These are phyloP conservation scores for Condylostylus longicornis DNA, from an alignment of 1,140 invertebrate genomes.

Conservation along the genomic window DNA sequence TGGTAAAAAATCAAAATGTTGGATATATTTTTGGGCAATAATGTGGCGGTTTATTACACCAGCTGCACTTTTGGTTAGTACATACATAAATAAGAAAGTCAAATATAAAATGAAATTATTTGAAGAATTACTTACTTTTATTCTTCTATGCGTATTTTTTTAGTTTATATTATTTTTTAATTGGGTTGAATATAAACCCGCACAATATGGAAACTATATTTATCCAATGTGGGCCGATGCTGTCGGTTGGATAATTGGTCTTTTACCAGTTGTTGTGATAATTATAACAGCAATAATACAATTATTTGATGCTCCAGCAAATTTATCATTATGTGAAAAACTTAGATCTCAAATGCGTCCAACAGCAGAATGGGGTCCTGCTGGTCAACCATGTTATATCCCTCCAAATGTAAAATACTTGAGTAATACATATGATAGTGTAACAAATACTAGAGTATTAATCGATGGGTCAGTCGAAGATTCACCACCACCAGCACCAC, in stretches of 20 bases:
- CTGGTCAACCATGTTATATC: constrained; percentile 27
- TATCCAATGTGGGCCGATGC: constrained; percentile 64
- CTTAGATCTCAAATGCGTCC: constrained; percentile 18
- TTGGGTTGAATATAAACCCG: constrained; percentile 64
- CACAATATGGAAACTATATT: constrained; percentile 53
- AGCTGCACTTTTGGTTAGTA: constrained; percentile 46
- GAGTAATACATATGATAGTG: constrained; percentile 33
- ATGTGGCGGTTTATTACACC: constrained; percentile 70
- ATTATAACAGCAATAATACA: constrained; percentile 47
- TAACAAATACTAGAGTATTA: constrained; percentile 37
- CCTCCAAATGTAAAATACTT: constrained; percentile 25
- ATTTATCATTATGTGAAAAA: constrained; percentile 40
- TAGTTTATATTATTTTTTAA: constrained; percentile 71
- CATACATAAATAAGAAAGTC: neutral
- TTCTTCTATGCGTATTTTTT: constrained; percentile 8
- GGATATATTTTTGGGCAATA: constrained; percentile 62
- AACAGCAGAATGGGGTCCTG: constrained; percentile 36
- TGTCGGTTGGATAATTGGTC: constrained; percentile 61
- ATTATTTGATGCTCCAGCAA: constrained; percentile 37
- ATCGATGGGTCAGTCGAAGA: constrained; percentile 35
- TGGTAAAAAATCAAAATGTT: constrained; percentile 48
- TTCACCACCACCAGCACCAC: constrained; percentile 9
- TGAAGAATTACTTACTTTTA: constrained; percentile 1
- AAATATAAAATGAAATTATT: too few species aligned
- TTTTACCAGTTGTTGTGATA: constrained; percentile 54